Evolutionary conservation across 53 echinoderm and acorn worm genomes (phyloP).

Genomic region (Henricia sp.): DNA sequence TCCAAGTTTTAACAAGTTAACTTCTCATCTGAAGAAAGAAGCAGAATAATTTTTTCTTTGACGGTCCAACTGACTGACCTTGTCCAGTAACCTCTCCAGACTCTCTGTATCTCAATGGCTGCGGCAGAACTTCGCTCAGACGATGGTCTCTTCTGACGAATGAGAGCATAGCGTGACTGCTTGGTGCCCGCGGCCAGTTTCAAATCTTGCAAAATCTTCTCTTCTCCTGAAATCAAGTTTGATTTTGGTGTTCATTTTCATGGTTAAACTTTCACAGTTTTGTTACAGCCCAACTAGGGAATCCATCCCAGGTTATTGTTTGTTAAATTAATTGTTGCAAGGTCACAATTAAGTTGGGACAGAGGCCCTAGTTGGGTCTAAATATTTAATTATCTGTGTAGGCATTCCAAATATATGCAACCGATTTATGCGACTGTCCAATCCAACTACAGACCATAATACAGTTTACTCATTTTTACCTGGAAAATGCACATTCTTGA

Average conservation of each 20-base stretch:
- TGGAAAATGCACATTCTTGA: constrained; percentile 75
- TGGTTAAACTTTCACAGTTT: no score
- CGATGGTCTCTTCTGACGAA: constrained; percentile 54
- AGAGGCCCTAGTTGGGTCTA: no score
- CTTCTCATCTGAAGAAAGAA: no score
- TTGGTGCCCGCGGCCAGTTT: constrained; percentile 75
- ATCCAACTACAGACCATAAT: background rate
- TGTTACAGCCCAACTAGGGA: no score
- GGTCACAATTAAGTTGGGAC: no score
- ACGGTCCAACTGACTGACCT: no score
- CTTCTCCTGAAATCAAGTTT: constrained; percentile 44
- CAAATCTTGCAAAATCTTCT: constrained; percentile 44
- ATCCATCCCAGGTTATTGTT: no score
- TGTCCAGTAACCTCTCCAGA: constrained; percentile 86
- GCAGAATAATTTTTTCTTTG: no score
- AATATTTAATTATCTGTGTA: no score
- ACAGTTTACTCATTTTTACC: constrained; percentile 32
- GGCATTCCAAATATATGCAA: no score
- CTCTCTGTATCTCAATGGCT: constrained; percentile 89
- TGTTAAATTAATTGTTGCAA: no score
- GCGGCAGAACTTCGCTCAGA: constrained; percentile 75
- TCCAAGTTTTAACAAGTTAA: no score
- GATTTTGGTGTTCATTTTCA: background rate
- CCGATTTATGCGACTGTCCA: background rate
- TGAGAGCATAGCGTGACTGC: constrained; percentile 68